A percentile compares a stretch with the other conserved stretches of the same genome.
Conservation (phyloP, 2,888 invertebrate genomes). For the Drosophila macrospina region DNA sequence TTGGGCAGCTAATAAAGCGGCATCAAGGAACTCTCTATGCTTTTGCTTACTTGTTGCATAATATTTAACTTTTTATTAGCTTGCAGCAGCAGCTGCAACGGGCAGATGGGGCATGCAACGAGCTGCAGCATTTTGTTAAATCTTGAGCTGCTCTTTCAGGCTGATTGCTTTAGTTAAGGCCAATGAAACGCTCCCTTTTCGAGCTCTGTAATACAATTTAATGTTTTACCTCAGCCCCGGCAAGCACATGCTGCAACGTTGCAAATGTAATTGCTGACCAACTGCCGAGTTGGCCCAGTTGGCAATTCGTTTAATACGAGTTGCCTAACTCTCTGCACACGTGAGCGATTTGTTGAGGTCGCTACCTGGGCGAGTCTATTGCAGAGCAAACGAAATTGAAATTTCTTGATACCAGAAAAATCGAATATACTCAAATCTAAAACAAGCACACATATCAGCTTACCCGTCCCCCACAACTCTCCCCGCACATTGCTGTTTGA, state of each 20-base stretch:
- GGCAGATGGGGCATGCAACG: constrained; percentile 32
- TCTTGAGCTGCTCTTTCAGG: constrained; percentile 64
- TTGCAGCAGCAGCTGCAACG: constrained; percentile 20
- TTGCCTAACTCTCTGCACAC: constrained; percentile 33
- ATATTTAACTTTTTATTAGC: constrained; percentile 76
- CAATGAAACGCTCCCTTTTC: constrained; percentile 61
- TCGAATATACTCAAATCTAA: constrained; percentile 18
- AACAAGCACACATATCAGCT: not conserved
- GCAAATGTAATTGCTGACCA: constrained; percentile 66
- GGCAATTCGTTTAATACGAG: constrained; percentile 26
- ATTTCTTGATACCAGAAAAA: constrained; percentile 19
- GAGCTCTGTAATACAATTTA: constrained; percentile 68
- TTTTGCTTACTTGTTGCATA: constrained; percentile 74
- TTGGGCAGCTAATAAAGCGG: constrained; percentile 75
- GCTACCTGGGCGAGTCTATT: not conserved
- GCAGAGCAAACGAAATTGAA: constrained; percentile 17
- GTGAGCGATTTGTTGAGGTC: constrained; percentile 40
- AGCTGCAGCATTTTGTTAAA: constrained; percentile 45
- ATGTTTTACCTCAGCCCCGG: constrained; percentile 42
- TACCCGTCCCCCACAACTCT: no score
- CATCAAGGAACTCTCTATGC: constrained; percentile 52
- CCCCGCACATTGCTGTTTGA: constrained; percentile 12
- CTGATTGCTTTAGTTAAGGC: constrained; percentile 65
- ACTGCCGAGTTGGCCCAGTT: constrained; percentile 26
- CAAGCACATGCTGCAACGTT: constrained; percentile 43